phyloP scores from a whole-genome alignment of 2,888 invertebrate genomes.

The Meganola albula region DNA sequence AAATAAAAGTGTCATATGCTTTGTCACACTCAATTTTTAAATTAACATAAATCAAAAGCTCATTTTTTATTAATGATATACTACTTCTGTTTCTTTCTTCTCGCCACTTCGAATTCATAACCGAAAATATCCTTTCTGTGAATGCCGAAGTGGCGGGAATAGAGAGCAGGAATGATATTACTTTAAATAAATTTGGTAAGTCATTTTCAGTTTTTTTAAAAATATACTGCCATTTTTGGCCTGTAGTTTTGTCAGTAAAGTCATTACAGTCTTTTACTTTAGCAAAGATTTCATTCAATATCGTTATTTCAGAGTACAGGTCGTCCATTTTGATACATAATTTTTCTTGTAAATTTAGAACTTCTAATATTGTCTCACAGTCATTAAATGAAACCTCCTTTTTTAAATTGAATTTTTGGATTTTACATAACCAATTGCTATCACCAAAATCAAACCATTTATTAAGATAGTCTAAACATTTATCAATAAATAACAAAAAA shows the following conservation, averaged over 20 bases:
- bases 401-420: background rate
- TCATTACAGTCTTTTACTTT: conserved; percentile 7
- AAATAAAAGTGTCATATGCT: no score
- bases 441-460: background rate
- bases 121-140: conserved; percentile 12
- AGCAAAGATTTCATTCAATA: background rate
- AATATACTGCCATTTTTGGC: conserved; percentile 5
- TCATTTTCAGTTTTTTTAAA: conserved; percentile 7
- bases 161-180: conserved; percentile 4
- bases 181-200: conserved; percentile 8
- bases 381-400: background rate
- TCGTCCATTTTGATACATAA: conserved; percentile 1
- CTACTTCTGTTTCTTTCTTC: conserved; percentile 14
- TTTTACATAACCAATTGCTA: background rate
- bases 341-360: conserved; percentile 3
- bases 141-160: conserved; percentile 7
- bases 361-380: background rate
- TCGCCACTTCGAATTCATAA: conserved; percentile 15
- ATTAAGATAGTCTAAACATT: conserved; percentile 4
- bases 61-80: conserved; percentile 13
- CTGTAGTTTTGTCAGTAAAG: conserved; percentile 6
- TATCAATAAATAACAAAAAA: background rate
- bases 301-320: background rate
- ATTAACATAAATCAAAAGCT: conserved; percentile 11
- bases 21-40: conserved; percentile 4